Conservation (phyloP, 1,140 invertebrate genomes). For the Zaprionus nigranus region DNA sequence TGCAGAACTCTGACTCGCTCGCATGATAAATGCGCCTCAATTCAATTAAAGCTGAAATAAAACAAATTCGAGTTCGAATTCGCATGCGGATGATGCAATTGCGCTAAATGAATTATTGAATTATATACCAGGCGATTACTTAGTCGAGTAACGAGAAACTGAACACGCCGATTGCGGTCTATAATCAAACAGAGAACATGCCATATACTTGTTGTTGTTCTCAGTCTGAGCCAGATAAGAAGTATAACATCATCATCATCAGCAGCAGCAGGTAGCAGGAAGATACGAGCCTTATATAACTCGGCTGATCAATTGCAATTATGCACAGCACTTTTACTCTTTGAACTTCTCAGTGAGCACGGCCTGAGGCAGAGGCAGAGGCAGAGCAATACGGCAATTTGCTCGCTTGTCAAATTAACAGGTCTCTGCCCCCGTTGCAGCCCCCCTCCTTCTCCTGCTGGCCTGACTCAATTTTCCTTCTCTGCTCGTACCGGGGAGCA, state of each 20-base stretch:
- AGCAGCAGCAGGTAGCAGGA: background rate
- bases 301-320: conserved; percentile 11
- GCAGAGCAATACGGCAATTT: conserved; percentile 15
- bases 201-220: background rate
- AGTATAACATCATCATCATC: background rate
- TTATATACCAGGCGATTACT: background rate
- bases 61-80: background rate
- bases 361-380: background rate
- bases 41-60: conserved; percentile 4
- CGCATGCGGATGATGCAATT: conserved; percentile 18
- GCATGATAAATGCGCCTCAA: conserved; percentile 12
- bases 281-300: conserved; percentile 13
- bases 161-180: background rate
- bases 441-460: background rate
- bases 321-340: conserved; percentile 18
- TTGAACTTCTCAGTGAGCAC: conserved; percentile 26
- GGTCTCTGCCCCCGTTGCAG: conserved; percentile 9
- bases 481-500: background rate
- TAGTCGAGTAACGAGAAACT: background rate
- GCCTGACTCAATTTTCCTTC: background rate
- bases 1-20: conserved; percentile 24
- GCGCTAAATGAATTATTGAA: background rate
- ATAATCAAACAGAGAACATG: background rate
- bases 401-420: conserved; percentile 47
- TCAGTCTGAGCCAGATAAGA: conserved; percentile 3